phyloP scores from a whole-genome alignment of 35 echinoderm and acorn worm species.

The Eucidaris tribuloides region DNA sequence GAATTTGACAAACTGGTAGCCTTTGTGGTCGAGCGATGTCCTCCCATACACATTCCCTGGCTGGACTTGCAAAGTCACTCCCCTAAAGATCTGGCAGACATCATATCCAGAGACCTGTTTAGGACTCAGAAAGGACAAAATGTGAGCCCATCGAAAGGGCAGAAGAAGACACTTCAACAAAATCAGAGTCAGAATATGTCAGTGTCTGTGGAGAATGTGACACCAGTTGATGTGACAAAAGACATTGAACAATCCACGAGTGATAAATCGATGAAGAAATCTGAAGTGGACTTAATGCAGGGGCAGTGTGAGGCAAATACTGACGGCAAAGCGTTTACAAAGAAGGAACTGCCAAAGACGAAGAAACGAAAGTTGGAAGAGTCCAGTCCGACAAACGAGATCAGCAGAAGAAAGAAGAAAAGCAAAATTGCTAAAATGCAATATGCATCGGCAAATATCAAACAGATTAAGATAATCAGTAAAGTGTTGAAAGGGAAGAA shows the following conservation, averaged over 20 bases:
- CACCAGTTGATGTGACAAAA: neutral
- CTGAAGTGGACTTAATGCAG: neutral
- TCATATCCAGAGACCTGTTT: neutral
- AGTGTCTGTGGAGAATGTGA: neutral
- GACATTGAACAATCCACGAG: neutral
- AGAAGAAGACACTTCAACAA: no score
- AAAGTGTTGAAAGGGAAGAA: conserved; percentile 14
- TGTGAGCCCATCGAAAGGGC: neutral
- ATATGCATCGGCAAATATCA: neutral
- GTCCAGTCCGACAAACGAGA: neutral
- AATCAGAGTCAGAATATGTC: no score
- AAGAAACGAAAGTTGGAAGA: neutral
- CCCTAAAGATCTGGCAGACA: neutral
- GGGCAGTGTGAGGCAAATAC: neutral
- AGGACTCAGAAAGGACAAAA: neutral
- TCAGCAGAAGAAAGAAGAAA: neutral
- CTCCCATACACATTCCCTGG: conserved; percentile 24
- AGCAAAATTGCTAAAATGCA: conserved; percentile 9
- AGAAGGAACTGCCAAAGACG: neutral
- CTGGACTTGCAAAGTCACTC: neutral
- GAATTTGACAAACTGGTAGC: conserved; percentile 24
- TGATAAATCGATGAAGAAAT: neutral
- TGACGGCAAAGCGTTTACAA: neutral
- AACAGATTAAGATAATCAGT: conserved; percentile 29
- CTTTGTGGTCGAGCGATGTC: conserved; percentile 2